These are phyloP conservation scores for Gavialis gangeticus DNA, from an alignment of 2,113 vertebrate species.

Conservation along the genomic window DNA sequence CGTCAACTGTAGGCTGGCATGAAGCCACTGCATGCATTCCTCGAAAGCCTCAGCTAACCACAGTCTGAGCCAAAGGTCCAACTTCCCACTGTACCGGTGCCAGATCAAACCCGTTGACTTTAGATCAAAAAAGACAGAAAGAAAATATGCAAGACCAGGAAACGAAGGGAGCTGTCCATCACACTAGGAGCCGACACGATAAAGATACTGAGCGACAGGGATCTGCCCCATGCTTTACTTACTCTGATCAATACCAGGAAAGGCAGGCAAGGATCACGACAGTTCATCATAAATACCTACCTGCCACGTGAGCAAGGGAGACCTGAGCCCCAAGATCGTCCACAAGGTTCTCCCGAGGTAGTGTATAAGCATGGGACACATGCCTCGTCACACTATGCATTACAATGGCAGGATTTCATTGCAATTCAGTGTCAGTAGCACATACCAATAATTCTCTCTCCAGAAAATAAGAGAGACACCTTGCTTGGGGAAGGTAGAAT, in stretches of 20 bases:
- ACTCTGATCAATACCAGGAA: neutral
- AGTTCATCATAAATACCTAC: slow-evolving; percentile 35
- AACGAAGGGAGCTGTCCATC: neutral
- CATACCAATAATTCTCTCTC: no score
- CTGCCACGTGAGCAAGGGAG: neutral
- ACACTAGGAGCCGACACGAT: slow-evolving; percentile 15
- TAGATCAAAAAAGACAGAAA: neutral
- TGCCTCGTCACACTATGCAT: no score
- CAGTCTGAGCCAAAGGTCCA: neutral
- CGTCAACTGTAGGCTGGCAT: neutral
- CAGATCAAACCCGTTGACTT: neutral
- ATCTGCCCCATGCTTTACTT: neutral
- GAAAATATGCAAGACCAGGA: neutral
- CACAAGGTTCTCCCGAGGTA: no score
- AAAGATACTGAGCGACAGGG: accelerated
- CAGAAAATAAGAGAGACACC: no score
- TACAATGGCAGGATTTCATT: no score
- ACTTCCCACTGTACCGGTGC: neutral
- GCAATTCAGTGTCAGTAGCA: no score
- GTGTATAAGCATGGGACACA: no score
- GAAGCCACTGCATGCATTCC: neutral
- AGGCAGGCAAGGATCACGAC: neutral
- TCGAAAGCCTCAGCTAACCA: neutral
- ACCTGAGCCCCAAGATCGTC: no score
- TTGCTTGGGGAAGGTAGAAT: no score